Evolutionary conservation across 1,140 invertebrate genomes (phyloP), one percentile per base, ranked within the genome.

Genomic region (Calliopsis andreniformis): DNA sequence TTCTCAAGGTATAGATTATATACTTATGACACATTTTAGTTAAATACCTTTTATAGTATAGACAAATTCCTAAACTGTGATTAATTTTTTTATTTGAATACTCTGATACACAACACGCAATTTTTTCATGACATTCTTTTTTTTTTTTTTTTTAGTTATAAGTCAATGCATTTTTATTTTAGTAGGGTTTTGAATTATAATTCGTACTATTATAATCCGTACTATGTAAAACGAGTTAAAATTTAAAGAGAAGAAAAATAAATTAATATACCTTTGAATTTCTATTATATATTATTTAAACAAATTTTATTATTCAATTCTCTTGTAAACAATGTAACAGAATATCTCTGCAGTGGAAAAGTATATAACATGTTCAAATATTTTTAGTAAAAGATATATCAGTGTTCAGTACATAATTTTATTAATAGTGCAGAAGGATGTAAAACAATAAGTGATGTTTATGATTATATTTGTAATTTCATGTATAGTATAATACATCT

Each of bases 401-500:
- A 51, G 43, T 45, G 25, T 59, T 20, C 68, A 30, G 63, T 58
- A 32, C 49, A 28, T 58, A 67, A 77, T 39, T 67, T 68, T 64
- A 32, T 32, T 51, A 53, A 73, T 12, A 28, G 55, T 58, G 28
- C 32, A 64, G 23, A 43, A 45, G 30, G 59, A 47, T 68, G 39
- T 51, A 64, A 72, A 53, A 68, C 47, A 78, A 14, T 67, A 49
- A 68, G 35, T 45, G 43, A 66, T 70, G 58, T 67, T 76, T 75
- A 66, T 66, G 55, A 66, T 67, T 62, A 69, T 43, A 76, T 75
- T 73, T 86, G 77, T 84, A 84, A 84, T 78, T 51, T 51, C 45
- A 67, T 85, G 64, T 79, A 69, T 82, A 77, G 66, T 67, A 75
- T 63, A 83, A 70, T 66, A 78, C 78, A 72, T 78, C 68, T 58